phyloP scores from a whole-genome alignment of 23 tunicate genomes.

The Corella eumyota region DNA sequence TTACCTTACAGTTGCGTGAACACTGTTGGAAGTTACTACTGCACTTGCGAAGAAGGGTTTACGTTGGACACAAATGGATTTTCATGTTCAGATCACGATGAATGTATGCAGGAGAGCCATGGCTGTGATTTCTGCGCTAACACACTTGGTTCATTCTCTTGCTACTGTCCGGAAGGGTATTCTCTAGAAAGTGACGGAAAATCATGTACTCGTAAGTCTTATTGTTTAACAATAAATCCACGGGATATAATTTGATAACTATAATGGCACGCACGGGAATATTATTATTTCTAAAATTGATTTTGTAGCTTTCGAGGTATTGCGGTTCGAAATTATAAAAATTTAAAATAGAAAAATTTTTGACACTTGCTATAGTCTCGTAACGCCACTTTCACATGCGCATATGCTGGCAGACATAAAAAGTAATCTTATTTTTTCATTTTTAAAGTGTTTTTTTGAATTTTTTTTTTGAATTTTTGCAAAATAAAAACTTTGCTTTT shows the following conservation, averaged over 20 bases:
- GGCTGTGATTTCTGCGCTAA: constrained; percentile 14
- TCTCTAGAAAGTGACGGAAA: constrained; percentile 5
- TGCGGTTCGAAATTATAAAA: too few species aligned
- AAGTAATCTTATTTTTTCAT: too few species aligned
- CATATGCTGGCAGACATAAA: too few species aligned
- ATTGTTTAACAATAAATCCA: neutral
- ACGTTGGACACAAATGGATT: constrained; percentile 7
- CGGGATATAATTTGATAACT: neutral
- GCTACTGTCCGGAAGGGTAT: constrained; percentile 14
- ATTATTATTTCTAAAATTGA: too few species aligned
- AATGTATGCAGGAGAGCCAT: neutral
- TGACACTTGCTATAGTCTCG: too few species aligned
- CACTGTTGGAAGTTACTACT: constrained; percentile 8
- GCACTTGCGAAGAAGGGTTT: constrained; percentile 6
- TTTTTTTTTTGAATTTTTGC: too few species aligned
- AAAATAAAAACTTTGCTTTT: too few species aligned
- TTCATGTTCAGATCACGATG: constrained; percentile 19
- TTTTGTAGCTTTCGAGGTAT: too few species aligned
- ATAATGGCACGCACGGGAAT: too few species aligned
- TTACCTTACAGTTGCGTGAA: constrained; percentile 8
- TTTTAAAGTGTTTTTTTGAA: too few species aligned
- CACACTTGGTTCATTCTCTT: constrained; percentile 14
- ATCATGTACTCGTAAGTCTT: constrained; percentile 1
- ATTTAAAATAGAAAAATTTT: too few species aligned
- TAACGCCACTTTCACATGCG: too few species aligned